Percentiles rank a stretch among this genome's conserved stretches.
Evolutionary conservation across 2,888 invertebrate species (phyloP).

Genomic region (Argyresthia goedartella): DNA sequence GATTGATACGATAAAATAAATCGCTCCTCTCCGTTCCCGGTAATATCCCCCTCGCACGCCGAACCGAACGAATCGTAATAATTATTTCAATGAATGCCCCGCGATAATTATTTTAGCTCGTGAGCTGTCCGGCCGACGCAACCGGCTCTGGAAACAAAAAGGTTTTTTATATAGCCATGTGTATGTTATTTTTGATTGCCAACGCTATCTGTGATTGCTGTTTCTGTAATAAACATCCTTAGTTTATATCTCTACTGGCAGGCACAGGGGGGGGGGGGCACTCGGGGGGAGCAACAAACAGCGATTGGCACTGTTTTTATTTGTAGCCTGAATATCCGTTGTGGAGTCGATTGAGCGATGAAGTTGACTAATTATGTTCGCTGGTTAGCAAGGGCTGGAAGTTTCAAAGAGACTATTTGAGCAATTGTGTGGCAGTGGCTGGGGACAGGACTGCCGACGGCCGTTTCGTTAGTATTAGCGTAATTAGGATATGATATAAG

Average conservation of each 20-base stretch:
- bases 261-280: not conserved
- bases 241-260: not conserved
- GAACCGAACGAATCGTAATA: constrained; percentile 38
- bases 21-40: constrained; percentile 25
- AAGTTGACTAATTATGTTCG: not conserved
- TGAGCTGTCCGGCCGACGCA: constrained; percentile 11
- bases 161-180: not conserved
- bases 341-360: not conserved
- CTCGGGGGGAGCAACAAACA: not conserved
- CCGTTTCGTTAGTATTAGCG: constrained; percentile 65
- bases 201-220: constrained; percentile 5
- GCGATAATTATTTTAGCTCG: constrained; percentile 26
- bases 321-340: not conserved
- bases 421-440: not conserved
- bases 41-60: constrained; percentile 24
- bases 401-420: not conserved
- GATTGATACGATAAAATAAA: constrained; percentile 56
- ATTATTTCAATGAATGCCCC: constrained; percentile 27
- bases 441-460: constrained; percentile 20
- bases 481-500: constrained; percentile 45
- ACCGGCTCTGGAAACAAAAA: not conserved
- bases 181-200: not conserved
- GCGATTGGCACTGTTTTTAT: not conserved
- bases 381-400: not conserved
- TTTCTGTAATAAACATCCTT: constrained; percentile 5